Conservation (phyloP, 1,140 invertebrate genomes). For the Lordiphosa stackelbergi region DNA sequence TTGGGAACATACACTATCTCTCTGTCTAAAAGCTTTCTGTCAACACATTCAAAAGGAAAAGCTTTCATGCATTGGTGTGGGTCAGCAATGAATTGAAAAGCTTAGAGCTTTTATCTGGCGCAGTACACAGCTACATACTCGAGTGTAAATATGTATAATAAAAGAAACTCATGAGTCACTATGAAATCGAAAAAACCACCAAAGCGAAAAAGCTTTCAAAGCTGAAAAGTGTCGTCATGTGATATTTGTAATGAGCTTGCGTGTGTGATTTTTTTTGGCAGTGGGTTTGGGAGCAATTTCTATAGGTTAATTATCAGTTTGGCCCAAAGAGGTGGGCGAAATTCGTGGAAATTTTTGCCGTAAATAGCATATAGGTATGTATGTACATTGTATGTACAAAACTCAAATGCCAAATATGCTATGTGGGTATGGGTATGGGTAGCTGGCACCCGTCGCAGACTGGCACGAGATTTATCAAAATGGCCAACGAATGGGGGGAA, state of each 20-base stretch:
- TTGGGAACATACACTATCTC: background rate
- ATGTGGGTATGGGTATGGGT: no score
- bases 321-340: slow-evolving; percentile 13
- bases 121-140: background rate
- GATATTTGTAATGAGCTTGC: slow-evolving; percentile 48
- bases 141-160: slow-evolving; percentile 14
- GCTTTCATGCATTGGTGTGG: slow-evolving; percentile 20
- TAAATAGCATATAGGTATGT: slow-evolving; percentile 11
- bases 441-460: slow-evolving; percentile 42
- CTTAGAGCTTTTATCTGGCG: slow-evolving; percentile 26
- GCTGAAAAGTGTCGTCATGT: slow-evolving; percentile 44
- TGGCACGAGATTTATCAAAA: slow-evolving; percentile 56
- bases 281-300: slow-evolving; percentile 7
- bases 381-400: slow-evolving; percentile 2
- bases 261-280: slow-evolving; percentile 2
- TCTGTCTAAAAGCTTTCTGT: slow-evolving; percentile 13
- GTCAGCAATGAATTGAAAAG: background rate
- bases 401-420: slow-evolving; percentile 28
- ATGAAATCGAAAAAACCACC: slow-evolving; percentile 48
- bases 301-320: slow-evolving; percentile 22
- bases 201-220: slow-evolving; percentile 22
- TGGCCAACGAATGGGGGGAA: slow-evolving; percentile 3
- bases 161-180: slow-evolving; percentile 64
- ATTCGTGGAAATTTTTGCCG: slow-evolving; percentile 59
- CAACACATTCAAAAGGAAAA: slow-evolving; percentile 14